Evolutionary conservation across 2,888 invertebrate genomes (phyloP), one percentile per base, ranked within the genome.

Genomic region (Cheilosia scutellata): DNA sequence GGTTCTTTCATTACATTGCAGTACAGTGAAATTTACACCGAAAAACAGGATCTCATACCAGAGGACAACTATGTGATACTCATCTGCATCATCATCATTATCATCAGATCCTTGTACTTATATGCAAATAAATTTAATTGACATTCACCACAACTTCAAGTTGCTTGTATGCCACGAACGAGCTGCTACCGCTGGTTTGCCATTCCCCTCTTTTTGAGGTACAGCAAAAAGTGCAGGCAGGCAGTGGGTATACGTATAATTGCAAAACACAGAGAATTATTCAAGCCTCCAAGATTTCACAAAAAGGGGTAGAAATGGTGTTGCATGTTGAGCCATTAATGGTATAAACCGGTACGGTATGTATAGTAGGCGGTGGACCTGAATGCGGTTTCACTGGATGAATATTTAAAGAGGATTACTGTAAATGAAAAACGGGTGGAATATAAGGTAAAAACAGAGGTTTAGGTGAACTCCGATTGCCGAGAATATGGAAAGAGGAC

Each of bases 71-170:
- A 58, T 65, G 20, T 20, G 29, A 77, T 72, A 72, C 76, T 76
- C 80, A 84, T 76, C 80, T 80, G 70, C 82, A 86, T 82, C 82
- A 79, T 76, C 84, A 77, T 76, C 84, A 77, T 86, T 76, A 66
- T 49, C 79, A 78, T 51, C 80, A 86, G 86, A 82, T 86, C 72
- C 86, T 80, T 84, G 75, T 75, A 80, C 86, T 82, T 82, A 71
- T 82, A 86, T 86, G 86, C 82, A 86, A 86, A 86, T 86, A 86
- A 86, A 82, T 82, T 82, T 82, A 86, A 86, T 86, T 86, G 82
- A 86, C 86, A 86, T 82, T 82, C 86, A 82, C 76, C 72, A 72
- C 82, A 72, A 74, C 82, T 72, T 76, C 40, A 29, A 71, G 49
- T 47, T 65, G 53, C 57, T 33, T 62, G 68, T 65, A 58, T 60